phyloP scores from a whole-genome alignment of 2,113 vertebrate genomes.

The Synodontis membranacea region DNA sequence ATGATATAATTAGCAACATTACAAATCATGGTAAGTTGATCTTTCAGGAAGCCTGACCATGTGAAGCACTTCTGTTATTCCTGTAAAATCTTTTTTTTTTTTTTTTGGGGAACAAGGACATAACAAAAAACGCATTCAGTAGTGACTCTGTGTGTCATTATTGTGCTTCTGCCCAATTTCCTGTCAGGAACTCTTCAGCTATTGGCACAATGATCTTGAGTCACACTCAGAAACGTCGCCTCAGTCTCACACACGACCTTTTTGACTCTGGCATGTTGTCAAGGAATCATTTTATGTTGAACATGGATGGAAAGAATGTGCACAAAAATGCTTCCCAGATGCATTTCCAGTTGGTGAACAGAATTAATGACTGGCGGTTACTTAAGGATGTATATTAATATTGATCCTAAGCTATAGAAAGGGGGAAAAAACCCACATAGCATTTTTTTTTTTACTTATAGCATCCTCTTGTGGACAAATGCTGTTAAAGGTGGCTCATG shows the following conservation, averaged over 20 bases:
- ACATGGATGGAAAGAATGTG: neutral
- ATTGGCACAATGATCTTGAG: constrained; percentile 10
- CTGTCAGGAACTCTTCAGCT: constrained; percentile 3
- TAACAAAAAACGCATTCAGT: neutral
- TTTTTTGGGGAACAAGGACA: too few species aligned
- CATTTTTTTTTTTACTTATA: neutral
- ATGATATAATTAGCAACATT: neutral
- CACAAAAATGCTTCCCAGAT: neutral
- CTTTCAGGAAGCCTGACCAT: neutral
- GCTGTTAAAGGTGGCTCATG: neutral
- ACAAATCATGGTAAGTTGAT: neutral
- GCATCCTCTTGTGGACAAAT: neutral
- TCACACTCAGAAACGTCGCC: neutral
- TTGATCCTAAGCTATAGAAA: neutral
- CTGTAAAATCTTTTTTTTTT: too few species aligned
- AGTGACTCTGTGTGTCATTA: neutral
- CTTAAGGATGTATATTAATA: neutral
- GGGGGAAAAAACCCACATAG: rapidly evolving
- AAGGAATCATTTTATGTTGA: neutral
- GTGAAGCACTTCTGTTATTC: neutral
- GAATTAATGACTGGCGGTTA: neutral
- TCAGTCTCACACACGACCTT: neutral
- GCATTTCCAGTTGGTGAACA: neutral
- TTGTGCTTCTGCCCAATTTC: neutral
- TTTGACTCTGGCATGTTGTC: neutral